phyloP scores from a whole-genome alignment of 2,797 vertebrate genomes.

The Oryzias sinensis region DNA sequence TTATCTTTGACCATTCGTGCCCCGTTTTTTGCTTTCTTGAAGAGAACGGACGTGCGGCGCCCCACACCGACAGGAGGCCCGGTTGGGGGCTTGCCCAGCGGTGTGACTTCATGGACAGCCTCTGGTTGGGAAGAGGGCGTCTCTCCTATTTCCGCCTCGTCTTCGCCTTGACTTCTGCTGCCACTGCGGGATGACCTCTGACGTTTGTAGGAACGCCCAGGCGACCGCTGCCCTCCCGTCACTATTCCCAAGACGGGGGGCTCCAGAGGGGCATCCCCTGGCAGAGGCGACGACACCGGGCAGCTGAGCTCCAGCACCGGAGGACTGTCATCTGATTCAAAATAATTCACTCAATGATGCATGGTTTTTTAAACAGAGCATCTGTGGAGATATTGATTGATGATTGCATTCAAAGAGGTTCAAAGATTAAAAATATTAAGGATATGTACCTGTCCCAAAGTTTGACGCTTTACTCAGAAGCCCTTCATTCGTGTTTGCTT shows the following conservation, averaged over 20 bases:
- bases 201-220: slow-evolving; percentile 81
- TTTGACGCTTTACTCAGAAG: slow-evolving; percentile 48
- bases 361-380: background rate
- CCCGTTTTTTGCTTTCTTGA: slow-evolving; percentile 94
- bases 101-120: slow-evolving; percentile 77
- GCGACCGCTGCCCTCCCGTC: slow-evolving; percentile 81
- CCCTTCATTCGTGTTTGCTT: slow-evolving; percentile 40
- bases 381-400: background rate
- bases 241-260: slow-evolving; percentile 88
- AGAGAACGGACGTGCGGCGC: slow-evolving; percentile 88
- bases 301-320: slow-evolving; percentile 91
- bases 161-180: slow-evolving; percentile 67
- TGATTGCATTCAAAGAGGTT: background rate
- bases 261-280: slow-evolving; percentile 88
- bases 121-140: slow-evolving; percentile 70
- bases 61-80: slow-evolving; percentile 79
- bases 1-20: slow-evolving; percentile 78
- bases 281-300: slow-evolving; percentile 86
- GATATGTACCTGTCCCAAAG: slow-evolving; percentile 49
- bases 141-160: slow-evolving; percentile 75
- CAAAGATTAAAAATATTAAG: background rate
- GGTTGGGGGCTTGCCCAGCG: slow-evolving; percentile 61
- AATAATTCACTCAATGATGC: slow-evolving; percentile 4
- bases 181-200: slow-evolving; percentile 75
- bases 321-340: slow-evolving; percentile 82